These are phyloP conservation scores for Phytoseiulus persimilis DNA, from an alignment of 2,888 invertebrate species.

Conservation along the genomic window DNA sequence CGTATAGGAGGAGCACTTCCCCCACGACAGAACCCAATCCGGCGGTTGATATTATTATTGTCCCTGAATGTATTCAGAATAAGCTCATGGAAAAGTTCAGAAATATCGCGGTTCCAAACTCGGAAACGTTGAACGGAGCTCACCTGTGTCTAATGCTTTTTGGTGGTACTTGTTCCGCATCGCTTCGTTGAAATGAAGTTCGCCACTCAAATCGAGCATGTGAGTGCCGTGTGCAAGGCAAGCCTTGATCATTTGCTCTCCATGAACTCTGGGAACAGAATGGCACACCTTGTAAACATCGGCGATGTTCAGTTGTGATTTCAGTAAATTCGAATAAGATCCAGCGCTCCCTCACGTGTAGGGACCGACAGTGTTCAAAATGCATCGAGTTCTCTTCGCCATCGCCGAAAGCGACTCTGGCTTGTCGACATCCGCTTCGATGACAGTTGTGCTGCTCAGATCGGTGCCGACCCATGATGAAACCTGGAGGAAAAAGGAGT, in stretches of 20 bases:
- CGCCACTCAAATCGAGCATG: conserved; percentile 85
- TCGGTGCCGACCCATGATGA: neutral
- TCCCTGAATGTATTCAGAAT: neutral
- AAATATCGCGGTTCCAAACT: too few relatives aligned
- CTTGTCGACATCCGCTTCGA: neutral
- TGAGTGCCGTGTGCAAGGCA: conserved; percentile 70
- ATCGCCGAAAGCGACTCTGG: neutral
- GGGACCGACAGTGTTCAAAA: conserved; percentile 14
- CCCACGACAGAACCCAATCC: conserved; percentile 89
- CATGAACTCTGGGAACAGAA: conserved; percentile 60
- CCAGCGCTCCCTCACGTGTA: conserved; percentile 8
- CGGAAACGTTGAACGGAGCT: neutral
- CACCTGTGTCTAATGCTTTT: conserved; percentile 48
- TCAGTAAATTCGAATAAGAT: too few relatives aligned
- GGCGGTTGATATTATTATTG: conserved; percentile 42
- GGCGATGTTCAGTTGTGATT: too few relatives aligned
- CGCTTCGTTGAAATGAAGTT: conserved; percentile 57
- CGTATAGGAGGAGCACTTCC: conserved; percentile 73
- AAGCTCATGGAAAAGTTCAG: neutral
- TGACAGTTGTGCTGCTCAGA: neutral
- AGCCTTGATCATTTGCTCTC: conserved; percentile 78
- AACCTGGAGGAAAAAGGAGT: neutral
- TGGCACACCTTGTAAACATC: too few relatives aligned
- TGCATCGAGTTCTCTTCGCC: conserved; percentile 23
- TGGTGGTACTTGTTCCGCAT: conserved; percentile 29